phyloP scores from a whole-genome alignment of 2,797 vertebrate genomes.

The Pangasius mekongensis region DNA sequence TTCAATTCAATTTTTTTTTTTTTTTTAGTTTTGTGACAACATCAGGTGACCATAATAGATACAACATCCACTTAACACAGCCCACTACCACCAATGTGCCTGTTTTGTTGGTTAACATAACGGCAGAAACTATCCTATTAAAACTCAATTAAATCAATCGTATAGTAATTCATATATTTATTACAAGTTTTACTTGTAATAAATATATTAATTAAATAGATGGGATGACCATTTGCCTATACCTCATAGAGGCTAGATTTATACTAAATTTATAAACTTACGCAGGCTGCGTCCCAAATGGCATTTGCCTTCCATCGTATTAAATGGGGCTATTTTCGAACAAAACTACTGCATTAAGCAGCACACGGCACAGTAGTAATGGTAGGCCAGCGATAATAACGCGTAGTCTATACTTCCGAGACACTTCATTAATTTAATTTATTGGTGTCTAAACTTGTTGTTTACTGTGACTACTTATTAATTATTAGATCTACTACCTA shows the following conservation, averaged over 20 bases:
- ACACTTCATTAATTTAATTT: not conserved
- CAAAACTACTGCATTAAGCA: not conserved
- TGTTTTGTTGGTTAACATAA: not conserved
- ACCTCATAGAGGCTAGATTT: not conserved
- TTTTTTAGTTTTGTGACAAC: not conserved
- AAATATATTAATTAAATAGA: not conserved
- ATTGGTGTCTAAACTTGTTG: not conserved
- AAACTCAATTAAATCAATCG: not conserved
- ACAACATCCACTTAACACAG: not conserved
- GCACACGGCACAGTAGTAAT: not conserved
- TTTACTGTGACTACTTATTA: not conserved
- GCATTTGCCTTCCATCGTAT: not conserved
- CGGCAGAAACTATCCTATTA: not conserved
- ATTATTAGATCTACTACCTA: not conserved
- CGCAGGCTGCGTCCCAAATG: not conserved
- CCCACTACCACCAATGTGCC: not conserved
- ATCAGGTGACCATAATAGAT: not conserved
- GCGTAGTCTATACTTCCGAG: not conserved
- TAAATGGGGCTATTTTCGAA: not conserved
- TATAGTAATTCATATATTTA: not conserved
- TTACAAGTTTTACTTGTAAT: not conserved
- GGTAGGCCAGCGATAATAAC: not conserved
- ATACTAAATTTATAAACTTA: not conserved
- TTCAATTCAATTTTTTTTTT: not conserved
- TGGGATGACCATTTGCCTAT: not conserved